phyloP scores from a whole-genome alignment of 1,140 invertebrate genomes.

The Platyscapa corneri region DNA sequence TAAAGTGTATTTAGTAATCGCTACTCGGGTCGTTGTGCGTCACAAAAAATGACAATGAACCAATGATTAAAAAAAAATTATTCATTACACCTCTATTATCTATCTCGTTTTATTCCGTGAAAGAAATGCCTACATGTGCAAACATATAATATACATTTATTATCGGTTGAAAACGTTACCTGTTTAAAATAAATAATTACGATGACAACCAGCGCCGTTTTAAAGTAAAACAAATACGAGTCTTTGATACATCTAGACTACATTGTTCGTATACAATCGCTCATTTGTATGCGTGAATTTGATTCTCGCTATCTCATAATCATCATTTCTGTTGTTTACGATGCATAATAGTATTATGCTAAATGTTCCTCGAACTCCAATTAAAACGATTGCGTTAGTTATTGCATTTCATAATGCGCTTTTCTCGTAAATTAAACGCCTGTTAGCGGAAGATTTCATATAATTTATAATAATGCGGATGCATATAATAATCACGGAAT shows the following conservation, averaged over 20 bases:
- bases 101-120: no score
- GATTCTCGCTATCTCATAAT: neutral
- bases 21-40: no score
- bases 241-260: neutral
- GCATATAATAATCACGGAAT: neutral
- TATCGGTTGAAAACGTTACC: neutral
- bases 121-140: no score
- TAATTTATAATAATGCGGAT: neutral
- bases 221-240: neutral
- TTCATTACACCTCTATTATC: no score
- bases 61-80: no score
- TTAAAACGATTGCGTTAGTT: no score
- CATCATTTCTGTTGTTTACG: neutral
- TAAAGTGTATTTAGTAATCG: no score
- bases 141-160: no score
- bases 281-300: neutral
- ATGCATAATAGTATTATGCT: neutral
- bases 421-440: neutral
- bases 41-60: no score
- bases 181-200: neutral
- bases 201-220: neutral
- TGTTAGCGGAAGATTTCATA: neutral
- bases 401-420: neutral
- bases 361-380: neutral
- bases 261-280: neutral